Conservation (phyloP, 2,797 vertebrate species). For the Simalia tracyae region DNA sequence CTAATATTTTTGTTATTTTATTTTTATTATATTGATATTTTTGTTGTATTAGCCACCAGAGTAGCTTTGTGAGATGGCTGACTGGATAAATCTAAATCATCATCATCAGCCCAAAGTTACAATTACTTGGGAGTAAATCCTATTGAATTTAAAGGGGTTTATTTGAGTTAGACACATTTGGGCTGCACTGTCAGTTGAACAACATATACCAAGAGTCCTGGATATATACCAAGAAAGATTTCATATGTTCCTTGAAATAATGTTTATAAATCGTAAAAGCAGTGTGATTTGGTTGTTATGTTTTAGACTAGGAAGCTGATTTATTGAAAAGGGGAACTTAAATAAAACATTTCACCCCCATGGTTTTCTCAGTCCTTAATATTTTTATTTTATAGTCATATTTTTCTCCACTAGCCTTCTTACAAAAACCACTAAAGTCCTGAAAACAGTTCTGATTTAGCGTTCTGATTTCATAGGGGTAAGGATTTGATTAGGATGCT, state of each 20-base stretch:
- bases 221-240: background rate
- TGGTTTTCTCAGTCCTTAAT: background rate
- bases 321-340: background rate
- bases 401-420: background rate
- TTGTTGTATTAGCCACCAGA: background rate
- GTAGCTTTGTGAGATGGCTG: background rate
- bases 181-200: background rate
- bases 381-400: background rate
- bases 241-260: background rate
- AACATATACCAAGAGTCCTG: background rate
- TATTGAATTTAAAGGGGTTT: background rate
- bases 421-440: background rate
- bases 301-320: background rate
- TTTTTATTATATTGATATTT: background rate
- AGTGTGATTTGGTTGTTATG: background rate
- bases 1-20: background rate
- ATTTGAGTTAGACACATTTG: background rate
- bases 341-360: background rate
- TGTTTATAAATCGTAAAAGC: background rate
- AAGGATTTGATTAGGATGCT: background rate
- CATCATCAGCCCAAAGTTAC: background rate
- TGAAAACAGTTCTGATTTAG: background rate
- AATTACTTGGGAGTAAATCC: background rate
- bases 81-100: background rate
- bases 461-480: background rate